Evolutionary conservation across 2,113 vertebrate genomes (phyloP).

Genomic region (Bujurquina vittata): DNA sequence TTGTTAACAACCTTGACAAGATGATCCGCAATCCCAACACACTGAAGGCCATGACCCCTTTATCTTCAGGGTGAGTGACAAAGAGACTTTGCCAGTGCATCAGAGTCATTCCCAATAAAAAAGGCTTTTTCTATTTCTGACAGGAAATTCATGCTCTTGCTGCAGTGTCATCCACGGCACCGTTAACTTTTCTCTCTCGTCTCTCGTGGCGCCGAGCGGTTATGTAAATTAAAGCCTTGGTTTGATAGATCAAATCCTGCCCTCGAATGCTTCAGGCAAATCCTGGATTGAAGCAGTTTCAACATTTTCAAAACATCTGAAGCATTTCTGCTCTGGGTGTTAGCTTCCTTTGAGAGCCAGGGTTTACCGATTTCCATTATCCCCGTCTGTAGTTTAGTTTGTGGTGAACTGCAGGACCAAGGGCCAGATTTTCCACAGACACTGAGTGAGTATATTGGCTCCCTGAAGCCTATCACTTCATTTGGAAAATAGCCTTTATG

Average conservation of each 20-base stretch:
- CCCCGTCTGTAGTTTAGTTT: conserved; percentile 62
- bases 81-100: background rate
- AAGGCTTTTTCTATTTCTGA: background rate
- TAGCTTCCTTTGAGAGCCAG: conserved; percentile 56
- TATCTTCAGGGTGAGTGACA: conserved; percentile 89
- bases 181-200: conserved; percentile 65
- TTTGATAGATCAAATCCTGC: conserved; percentile 71
- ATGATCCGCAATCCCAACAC: conserved; percentile 99
- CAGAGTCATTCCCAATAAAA: conserved; percentile 8
- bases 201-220: conserved; percentile 70
- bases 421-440: conserved; percentile 72
- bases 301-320: conserved; percentile 61
- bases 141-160: conserved; percentile 36
- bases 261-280: conserved; percentile 55
- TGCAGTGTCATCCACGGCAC: conserved; percentile 47
- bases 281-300: conserved; percentile 56
- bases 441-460: conserved; percentile 61
- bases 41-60: conserved; percentile 96
- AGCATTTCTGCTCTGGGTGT: conserved; percentile 64
- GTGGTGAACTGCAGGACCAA: conserved; percentile 43
- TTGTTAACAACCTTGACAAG: conserved; percentile 98
- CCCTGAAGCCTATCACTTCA: conserved; percentile 72
- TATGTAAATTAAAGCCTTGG: conserved; percentile 76
- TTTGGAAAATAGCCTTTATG: conserved; percentile 66
- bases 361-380: conserved; percentile 64